Base-by-base conservation (phyloP, 2,797 vertebrate species). In the Notamacropus eugenii region DNA sequence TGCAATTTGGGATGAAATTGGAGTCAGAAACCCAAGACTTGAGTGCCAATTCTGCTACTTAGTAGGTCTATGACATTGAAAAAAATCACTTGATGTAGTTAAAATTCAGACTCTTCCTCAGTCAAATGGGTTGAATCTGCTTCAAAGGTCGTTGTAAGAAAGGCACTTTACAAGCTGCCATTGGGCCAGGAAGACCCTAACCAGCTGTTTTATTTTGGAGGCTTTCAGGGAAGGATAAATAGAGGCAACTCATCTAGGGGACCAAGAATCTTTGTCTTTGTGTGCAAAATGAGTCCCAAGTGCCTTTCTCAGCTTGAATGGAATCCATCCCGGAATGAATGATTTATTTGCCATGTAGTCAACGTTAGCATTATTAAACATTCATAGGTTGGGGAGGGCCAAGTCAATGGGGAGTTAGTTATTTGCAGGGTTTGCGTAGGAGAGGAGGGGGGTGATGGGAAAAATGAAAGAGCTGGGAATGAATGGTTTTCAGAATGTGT, bases 121-220 rank as follows among this genome's bases (percentile, higher is more conserved):
- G 31, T n/a, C 59, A 67, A n/a, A 8, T 46, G n/a, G 16, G 67
- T 40, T 82, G 67, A 3, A 82, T 0, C 40, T 87, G 19, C 67
- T 40, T 87, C 40, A 24, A 46, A 87, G 22, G 40, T 27, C 27
- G 22, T 46, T 46, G 14, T 87, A 50, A 50, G 24, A 40, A 87
- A 87, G 4, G 8, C 6, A 46, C 74, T 87, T 46, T 87, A 87
- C 14, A 87, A 46, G 74, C 74, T 87, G 74, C 24, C 24, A 87
- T 46, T 50, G 74, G 40, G 74, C 40, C 74, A 46, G 92, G n/a
- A 94, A 29, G 94, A 58, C 24, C 55, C n/a, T 93, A n/a, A 58
- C 91, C 93, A 58, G 96, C 92, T 94, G 91, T 92, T 96, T 94
- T 94, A 74, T 40, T 93, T 94, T 93, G 90, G 74, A 82, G 94